Evolutionary conservation across 2,797 vertebrate species (phyloP).

Genomic region (Sardinella longiceps): DNA sequence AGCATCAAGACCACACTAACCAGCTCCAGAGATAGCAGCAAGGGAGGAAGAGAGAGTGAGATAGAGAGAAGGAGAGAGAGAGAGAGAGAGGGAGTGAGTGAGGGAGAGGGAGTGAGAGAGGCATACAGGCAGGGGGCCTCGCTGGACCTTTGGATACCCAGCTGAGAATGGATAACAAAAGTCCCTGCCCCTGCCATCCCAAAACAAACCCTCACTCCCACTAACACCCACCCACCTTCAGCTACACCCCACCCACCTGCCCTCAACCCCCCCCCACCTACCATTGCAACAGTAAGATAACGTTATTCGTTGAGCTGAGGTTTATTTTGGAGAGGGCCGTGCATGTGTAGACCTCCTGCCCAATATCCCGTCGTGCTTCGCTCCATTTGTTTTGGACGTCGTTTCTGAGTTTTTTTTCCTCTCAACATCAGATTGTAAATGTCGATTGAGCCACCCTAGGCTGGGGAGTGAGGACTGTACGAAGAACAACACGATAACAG

Average conservation of each 20-base stretch:
- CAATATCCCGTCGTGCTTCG: background rate
- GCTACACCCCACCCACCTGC: background rate
- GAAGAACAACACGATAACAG: background rate
- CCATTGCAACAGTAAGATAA: background rate
- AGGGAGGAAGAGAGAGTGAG: background rate
- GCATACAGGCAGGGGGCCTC: background rate
- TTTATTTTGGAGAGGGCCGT: slow-evolving; percentile 14
- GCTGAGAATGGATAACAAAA: slow-evolving; percentile 10
- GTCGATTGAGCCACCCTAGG: background rate
- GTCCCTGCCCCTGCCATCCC: background rate
- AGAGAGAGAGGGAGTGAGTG: background rate
- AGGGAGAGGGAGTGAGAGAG: background rate
- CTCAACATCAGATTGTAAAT: background rate
- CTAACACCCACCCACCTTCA: background rate
- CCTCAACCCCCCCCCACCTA: background rate
- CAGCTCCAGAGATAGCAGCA: slow-evolving; percentile 14
- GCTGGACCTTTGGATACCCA: background rate
- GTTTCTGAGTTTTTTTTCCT: background rate
- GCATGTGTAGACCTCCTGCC: slow-evolving; percentile 16
- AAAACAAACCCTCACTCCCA: background rate
- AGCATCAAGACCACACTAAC: background rate
- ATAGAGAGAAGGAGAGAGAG: background rate
- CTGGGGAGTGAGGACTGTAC: background rate
- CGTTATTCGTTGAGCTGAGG: background rate
- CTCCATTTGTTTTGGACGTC: slow-evolving; percentile 6